A percentile compares a stretch with the other conserved stretches of the same genome.
Evolutionary conservation across 2,888 invertebrate genomes (phyloP).

Genomic region (Drosophila subquinaria): DNA sequence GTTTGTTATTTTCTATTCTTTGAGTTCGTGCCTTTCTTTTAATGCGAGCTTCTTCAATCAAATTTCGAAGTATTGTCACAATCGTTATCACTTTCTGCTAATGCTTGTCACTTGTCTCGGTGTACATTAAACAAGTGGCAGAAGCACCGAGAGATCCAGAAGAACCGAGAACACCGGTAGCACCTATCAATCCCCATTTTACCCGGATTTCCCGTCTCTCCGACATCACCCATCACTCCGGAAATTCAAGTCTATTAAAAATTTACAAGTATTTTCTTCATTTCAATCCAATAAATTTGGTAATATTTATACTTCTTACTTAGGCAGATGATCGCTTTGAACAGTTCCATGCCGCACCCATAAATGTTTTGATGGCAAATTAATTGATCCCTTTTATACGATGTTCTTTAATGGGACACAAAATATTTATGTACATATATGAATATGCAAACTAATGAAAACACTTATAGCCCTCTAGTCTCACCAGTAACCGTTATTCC

Average conservation of each 20-base stretch:
- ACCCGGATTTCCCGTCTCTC: no score
- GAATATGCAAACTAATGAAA: slow-evolving; percentile 10
- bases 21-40: not conserved
- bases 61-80: not conserved
- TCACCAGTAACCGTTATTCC: slow-evolving; percentile 10
- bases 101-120: no score
- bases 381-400: not conserved
- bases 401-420: not conserved
- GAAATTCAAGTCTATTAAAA: no score
- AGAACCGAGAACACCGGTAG: not conserved
- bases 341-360: not conserved
- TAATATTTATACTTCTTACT: not conserved
- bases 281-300: not conserved
- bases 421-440: not conserved
- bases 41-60: not conserved
- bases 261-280: no score
- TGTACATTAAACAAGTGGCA: no score
- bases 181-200: no score
- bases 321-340: not conserved
- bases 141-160: not conserved
- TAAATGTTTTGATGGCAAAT: slow-evolving; percentile 3
- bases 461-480: not conserved
- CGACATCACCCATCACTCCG: no score
- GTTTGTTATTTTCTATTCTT: not conserved
- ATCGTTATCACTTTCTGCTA: not conserved